Evolutionary conservation across 2,797 vertebrate genomes (phyloP).

Genomic region (Betta splendens): DNA sequence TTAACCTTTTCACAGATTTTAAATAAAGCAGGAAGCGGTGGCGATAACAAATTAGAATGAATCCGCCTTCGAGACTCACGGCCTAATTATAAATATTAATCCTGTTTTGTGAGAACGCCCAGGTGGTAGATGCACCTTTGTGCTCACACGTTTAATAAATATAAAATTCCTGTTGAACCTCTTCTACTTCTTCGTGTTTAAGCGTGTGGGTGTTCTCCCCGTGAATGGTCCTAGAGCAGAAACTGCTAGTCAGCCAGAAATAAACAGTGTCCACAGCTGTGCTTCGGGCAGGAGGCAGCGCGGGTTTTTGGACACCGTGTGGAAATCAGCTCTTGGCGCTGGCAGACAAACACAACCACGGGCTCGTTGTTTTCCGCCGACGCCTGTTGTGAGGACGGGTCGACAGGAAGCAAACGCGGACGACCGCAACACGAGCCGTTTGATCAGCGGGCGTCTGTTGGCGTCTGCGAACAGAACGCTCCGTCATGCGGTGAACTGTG

Average conservation of each 20-base stretch:
- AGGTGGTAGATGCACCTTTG: too few relatives aligned
- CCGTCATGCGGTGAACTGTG: conserved; percentile 28
- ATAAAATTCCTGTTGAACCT: too few relatives aligned
- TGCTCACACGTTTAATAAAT: neutral
- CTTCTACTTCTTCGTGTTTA: too few relatives aligned
- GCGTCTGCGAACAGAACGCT: conserved; percentile 19
- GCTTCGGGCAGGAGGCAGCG: neutral
- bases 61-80: too few relatives aligned
- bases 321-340: neutral
- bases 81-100: too few relatives aligned
- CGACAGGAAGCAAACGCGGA: conserved; percentile 7
- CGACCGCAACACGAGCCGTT: conserved; percentile 3
- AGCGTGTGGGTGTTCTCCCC: too few relatives aligned
- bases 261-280: neutral
- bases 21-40: too few relatives aligned
- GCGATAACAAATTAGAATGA: too few relatives aligned
- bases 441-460: conserved; percentile 2
- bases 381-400: conserved; percentile 4
- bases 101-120: too few relatives aligned
- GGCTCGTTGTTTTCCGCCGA: neutral
- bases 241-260: neutral
- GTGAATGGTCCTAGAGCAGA: neutral
- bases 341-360: conserved; percentile 4
- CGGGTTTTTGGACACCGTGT: neutral
- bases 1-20: too few relatives aligned